Conservation (phyloP, 2,797 vertebrate species). For the Alectoris magna region DNA sequence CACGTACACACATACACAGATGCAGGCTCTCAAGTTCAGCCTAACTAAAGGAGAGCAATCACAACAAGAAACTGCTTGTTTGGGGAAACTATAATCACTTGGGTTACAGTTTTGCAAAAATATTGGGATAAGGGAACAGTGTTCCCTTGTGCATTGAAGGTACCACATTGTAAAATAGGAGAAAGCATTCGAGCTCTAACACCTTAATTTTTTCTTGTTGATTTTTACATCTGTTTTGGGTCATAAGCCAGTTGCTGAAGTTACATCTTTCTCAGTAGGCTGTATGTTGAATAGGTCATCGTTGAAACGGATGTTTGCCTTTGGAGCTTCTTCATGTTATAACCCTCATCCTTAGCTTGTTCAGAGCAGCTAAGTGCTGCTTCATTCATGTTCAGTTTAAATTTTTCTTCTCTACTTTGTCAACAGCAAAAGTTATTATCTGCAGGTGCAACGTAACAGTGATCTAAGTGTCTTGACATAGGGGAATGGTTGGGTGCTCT, state of each 20-base stretch:
- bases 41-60: constrained; percentile 15
- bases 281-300: neutral
- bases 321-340: neutral
- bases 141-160: neutral
- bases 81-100: neutral
- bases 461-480: neutral
- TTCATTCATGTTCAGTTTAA: neutral
- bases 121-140: neutral
- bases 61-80: constrained; percentile 52
- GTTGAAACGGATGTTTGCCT: rapidly evolving
- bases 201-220: neutral
- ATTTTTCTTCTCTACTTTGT: constrained; percentile 5
- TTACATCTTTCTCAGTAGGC: neutral
- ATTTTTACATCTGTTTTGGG: neutral
- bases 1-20: neutral
- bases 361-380: neutral
- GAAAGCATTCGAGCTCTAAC: neutral
- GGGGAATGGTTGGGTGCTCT: neutral
- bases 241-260: neutral
- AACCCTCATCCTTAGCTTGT: neutral
- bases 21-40: neutral
- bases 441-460: neutral
- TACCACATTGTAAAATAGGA: neutral
- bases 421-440: neutral
- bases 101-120: neutral